These are phyloP conservation scores for Misgurnus mizolepis DNA, from an alignment of 2,113 vertebrate species.

Conservation along the genomic window DNA sequence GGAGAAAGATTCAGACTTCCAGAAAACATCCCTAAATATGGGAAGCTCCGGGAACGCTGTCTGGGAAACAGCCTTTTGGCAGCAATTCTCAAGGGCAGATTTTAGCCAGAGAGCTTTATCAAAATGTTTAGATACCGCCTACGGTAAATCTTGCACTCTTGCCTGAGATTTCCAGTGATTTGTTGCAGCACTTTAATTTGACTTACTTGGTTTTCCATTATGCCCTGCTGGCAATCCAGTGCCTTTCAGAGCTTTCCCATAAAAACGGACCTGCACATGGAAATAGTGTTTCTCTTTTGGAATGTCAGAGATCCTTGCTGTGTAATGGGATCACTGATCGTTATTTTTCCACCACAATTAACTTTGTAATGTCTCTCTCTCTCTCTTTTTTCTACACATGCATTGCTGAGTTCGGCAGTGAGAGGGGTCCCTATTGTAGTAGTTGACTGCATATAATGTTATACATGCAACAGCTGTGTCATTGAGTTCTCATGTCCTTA, in stretches of 20 bases:
- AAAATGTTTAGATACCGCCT: conserved; percentile 14
- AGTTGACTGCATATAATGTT: too few relatives aligned
- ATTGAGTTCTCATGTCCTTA: too few relatives aligned
- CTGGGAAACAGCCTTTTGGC: not conserved
- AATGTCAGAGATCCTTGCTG: conserved; percentile 46
- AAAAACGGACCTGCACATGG: conserved; percentile 22
- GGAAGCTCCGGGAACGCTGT: not conserved
- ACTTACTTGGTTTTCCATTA: conserved; percentile 43
- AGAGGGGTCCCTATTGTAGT: too few relatives aligned
- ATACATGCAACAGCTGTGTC: not conserved
- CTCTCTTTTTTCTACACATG: not conserved
- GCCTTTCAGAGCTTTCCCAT: conserved; percentile 31
- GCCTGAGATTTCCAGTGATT: conserved; percentile 42
- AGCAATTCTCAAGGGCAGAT: conserved; percentile 13
- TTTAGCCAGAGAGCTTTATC: conserved; percentile 38
- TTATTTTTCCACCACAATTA: conserved; percentile 44
- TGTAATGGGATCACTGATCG: conserved; percentile 51
- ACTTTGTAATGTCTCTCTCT: not conserved
- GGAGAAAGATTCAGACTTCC: not conserved
- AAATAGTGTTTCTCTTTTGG: conserved; percentile 38
- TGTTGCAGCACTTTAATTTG: conserved; percentile 51
- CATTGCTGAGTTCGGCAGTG: not conserved
- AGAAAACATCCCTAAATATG: conserved; percentile 18
- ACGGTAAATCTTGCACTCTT: conserved; percentile 27
- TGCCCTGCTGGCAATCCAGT: conserved; percentile 22